These are phyloP conservation scores for Masticophis lateralis DNA, from an alignment of 2,797 vertebrate species.

Conservation along the genomic window DNA sequence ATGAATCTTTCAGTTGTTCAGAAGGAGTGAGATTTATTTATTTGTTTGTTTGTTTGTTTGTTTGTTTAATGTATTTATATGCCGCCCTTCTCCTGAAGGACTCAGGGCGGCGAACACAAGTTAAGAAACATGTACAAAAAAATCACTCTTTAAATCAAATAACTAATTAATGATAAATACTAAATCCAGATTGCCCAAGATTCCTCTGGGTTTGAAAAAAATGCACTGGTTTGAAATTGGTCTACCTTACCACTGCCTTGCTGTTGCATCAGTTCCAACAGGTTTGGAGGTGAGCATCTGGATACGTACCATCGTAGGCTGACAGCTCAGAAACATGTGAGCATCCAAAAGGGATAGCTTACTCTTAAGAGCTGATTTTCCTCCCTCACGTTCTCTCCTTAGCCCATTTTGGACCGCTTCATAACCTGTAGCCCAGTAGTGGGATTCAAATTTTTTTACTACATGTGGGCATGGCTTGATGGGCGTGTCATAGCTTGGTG, in stretches of 20 bases:
- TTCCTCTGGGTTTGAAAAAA: not conserved
- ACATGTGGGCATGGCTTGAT: too few relatives aligned
- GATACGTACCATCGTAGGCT: not conserved
- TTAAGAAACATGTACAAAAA: too few relatives aligned
- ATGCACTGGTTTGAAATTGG: not conserved
- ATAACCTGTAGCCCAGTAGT: not conserved
- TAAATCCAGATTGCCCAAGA: not conserved
- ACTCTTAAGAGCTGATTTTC: not conserved
- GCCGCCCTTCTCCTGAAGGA: too few relatives aligned
- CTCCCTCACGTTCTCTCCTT: not conserved
- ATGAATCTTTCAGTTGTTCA: not conserved
- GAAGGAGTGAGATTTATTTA: too few relatives aligned
- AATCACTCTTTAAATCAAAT: too few relatives aligned
- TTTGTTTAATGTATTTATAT: too few relatives aligned
- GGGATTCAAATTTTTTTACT: too few relatives aligned
- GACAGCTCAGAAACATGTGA: not conserved
- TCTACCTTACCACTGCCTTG: not conserved
- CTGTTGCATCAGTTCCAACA: not conserved
- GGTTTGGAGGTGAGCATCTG: not conserved
- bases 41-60: too few relatives aligned
- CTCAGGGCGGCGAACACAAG: too few relatives aligned
- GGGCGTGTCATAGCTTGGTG: too few relatives aligned
- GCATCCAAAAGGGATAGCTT: not conserved
- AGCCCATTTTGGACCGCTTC: not conserved
- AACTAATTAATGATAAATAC: too few relatives aligned